Base-by-base conservation (phyloP, 2,113 vertebrate species). In the Spermophilus dauricus region DNA sequence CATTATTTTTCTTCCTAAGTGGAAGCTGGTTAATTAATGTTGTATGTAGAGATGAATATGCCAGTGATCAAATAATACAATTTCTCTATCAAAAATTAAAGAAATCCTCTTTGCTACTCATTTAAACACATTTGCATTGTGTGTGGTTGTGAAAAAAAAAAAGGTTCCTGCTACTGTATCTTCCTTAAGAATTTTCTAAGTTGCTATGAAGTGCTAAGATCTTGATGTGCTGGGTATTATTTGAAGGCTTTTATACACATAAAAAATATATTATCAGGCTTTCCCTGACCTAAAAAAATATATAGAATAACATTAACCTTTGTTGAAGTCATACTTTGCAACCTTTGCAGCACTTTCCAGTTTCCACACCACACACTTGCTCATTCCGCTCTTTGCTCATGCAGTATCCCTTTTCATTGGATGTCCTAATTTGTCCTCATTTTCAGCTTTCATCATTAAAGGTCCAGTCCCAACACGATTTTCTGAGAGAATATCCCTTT, bases 401-500 rank as follows among this genome's bases (percentile, higher is more conserved):
- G 3, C 1, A 18, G 22, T 22, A 61, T 45, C 73, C n/a, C 20
- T 53, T 91, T 88, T 20, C 48, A 42, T 8, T 83, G 14, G 4
- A 61, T 18, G 5, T 30, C 69, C 73, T 53, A 22, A 5, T 37
- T 65, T 89, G 51, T 48, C 76, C 61, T 97, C 45, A 48, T 88
- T 95, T 86, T 45, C 65, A 93, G 53, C 17, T 92, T 72, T 81
- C 81, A 48, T 70, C 88, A 89, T 39, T 85, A 53, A 37, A 56
- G 12, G 17, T 72, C 26, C n/a, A 81, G 61, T 28, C 10, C 17
- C 67, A 69, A 56, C 32, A 6, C 83, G 28, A 93, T 61, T 88
- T 91, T n/a, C 88, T 86, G 14, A 95, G 65, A 96, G 72, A 96
- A 96, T 89, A 93, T 61, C 51, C 26, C n/a, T 89, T 95, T 95